Percentiles rank a stretch among this genome's conserved stretches.
These are phyloP conservation scores for Dusona sp. DNA, from an alignment of 2,888 invertebrate genomes.

Conservation along the genomic window DNA sequence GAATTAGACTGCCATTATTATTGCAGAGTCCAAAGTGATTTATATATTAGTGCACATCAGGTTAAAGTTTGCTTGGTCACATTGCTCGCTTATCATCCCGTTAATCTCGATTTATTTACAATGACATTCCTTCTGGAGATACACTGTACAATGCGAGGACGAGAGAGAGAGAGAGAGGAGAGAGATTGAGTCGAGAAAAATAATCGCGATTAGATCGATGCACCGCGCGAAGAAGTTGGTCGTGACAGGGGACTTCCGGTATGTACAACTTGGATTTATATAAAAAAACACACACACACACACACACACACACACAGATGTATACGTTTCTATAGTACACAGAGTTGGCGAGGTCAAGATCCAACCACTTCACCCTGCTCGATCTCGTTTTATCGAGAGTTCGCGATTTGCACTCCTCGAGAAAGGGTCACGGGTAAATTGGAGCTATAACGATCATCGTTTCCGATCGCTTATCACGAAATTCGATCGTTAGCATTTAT, in stretches of 20 bases:
- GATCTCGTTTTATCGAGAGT: constrained; percentile 52
- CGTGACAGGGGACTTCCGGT: constrained; percentile 63
- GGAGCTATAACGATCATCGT: constrained; percentile 44
- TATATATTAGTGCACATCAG: constrained; percentile 12
- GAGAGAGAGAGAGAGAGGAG: constrained; percentile 17
- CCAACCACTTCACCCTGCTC: constrained; percentile 60
- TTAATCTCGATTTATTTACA: constrained; percentile 68
- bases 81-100: constrained; percentile 47
- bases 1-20: constrained; percentile 16
- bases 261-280: constrained; percentile 4
- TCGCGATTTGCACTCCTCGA: constrained; percentile 52
- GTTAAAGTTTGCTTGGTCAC: constrained; percentile 16
- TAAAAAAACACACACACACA: constrained; percentile 5
- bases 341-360: constrained; percentile 61
- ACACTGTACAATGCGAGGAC: constrained; percentile 12
- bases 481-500: constrained; percentile 30
- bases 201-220: constrained; percentile 59
- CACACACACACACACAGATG: background rate
- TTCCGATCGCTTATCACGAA: constrained; percentile 36
- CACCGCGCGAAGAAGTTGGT: constrained; percentile 57
- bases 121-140: constrained; percentile 53
- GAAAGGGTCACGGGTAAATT: constrained; percentile 32
- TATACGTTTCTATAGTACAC: constrained; percentile 6
- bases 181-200: constrained; percentile 7
- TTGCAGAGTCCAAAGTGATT: background rate